phyloP scores from a whole-genome alignment of 2,888 invertebrate species.

The Drosophila falleni region DNA sequence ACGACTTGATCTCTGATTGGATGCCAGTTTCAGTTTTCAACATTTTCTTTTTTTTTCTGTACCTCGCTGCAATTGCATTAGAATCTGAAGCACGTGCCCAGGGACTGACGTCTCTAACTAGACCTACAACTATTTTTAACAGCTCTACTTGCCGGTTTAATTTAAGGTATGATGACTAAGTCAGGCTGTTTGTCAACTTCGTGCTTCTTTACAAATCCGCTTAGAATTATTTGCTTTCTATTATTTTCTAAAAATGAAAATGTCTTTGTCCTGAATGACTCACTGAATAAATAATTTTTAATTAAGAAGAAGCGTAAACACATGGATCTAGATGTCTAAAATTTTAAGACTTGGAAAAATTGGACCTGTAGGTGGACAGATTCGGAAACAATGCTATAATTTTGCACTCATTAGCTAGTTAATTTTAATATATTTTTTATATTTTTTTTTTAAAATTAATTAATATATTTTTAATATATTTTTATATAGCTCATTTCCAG shows the following conservation, averaged over 20 bases:
- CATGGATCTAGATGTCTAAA: not conserved
- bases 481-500: not conserved
- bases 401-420: no score
- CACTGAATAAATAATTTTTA: not conserved
- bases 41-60: not conserved
- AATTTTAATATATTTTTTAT: no score
- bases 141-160: conserved; percentile 14
- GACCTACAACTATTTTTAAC: conserved; percentile 33
- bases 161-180: conserved; percentile 18
- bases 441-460: no score
- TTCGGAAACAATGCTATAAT: not conserved
- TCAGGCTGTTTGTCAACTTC: conserved; percentile 9
- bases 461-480: not conserved
- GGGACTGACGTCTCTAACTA: conserved; percentile 58
- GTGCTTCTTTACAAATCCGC: not conserved
- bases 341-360: no score
- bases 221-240: not conserved
- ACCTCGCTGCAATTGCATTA: conserved; percentile 43
- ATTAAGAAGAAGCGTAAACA: not conserved
- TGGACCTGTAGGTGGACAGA: no score
- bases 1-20: conserved; percentile 70
- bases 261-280: not conserved
- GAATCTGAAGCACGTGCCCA: conserved; percentile 73
- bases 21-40: conserved; percentile 34
- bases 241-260: no score